These are phyloP conservation scores for Urocyon cinereoargenteus DNA, from an alignment of 2,797 vertebrate genomes.

Conservation along the genomic window DNA sequence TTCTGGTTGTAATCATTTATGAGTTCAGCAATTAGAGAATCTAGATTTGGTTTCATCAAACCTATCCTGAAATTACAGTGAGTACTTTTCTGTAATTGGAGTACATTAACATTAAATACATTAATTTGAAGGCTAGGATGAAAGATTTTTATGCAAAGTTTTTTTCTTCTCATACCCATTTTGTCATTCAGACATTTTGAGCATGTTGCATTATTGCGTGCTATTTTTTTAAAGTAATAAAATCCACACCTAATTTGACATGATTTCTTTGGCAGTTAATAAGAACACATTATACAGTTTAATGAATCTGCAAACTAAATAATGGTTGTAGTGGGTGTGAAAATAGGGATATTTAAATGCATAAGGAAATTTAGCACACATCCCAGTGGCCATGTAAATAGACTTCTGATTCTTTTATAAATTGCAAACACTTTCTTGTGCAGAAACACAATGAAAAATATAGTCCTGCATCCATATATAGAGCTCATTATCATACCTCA, in stretches of 20 bases:
- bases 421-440: constrained; percentile 57
- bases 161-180: neutral
- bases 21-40: constrained; percentile 32
- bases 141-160: constrained; percentile 63
- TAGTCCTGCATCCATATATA: neutral
- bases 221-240: constrained; percentile 69
- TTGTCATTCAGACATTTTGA: constrained; percentile 32
- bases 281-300: constrained; percentile 69
- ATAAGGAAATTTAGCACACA: constrained; percentile 77
- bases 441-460: constrained; percentile 69
- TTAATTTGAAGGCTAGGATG: constrained; percentile 58
- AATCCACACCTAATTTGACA: constrained; percentile 75
- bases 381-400: constrained; percentile 76
- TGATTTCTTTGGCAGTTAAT: constrained; percentile 75
- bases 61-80: constrained; percentile 39
- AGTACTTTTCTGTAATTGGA: constrained; percentile 51
- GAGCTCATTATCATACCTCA: constrained; percentile 63
- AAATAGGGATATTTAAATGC: constrained; percentile 84
- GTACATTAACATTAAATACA: constrained; percentile 30
- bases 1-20: neutral
- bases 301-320: constrained; percentile 80
- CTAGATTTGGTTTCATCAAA: constrained; percentile 37
- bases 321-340: constrained; percentile 76
- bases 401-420: constrained; percentile 78
- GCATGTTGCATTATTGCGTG: constrained; percentile 1